phyloP scores from a whole-genome alignment of 2,797 vertebrate species.

The Syndactyla subalaris region DNA sequence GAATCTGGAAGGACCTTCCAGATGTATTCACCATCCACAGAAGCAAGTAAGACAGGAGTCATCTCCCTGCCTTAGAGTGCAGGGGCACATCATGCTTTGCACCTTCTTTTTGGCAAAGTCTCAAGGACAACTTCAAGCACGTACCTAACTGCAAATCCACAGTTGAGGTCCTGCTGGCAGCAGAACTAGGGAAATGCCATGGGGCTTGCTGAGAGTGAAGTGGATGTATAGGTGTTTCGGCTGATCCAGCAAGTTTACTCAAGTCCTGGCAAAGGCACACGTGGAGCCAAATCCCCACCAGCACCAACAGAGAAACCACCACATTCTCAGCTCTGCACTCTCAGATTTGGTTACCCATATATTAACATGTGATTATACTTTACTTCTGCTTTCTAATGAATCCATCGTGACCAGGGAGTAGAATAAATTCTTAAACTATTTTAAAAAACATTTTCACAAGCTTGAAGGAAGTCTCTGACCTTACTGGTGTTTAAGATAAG shows the following conservation, averaged over 20 bases:
- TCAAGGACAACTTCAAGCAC: background rate
- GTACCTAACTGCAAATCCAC: background rate
- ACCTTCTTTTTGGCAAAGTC: background rate
- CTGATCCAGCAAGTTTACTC: slow-evolving; percentile 46
- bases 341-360: background rate
- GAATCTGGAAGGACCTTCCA: background rate
- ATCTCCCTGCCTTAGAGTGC: background rate
- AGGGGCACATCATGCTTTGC: background rate
- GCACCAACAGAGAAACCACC: background rate
- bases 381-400: background rate
- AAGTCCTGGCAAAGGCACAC: background rate
- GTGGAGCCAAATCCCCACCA: slow-evolving; percentile 35
- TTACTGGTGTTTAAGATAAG: background rate
- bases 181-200: slow-evolving; percentile 10
- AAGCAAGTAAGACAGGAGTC: background rate
- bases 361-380: background rate
- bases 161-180: slow-evolving; percentile 34
- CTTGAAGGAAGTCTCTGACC: background rate
- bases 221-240: background rate
- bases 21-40: background rate
- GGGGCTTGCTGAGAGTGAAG: slow-evolving; percentile 25
- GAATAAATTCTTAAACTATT: background rate
- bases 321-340: background rate
- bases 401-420: background rate
- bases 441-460: background rate